These are phyloP conservation scores for Danio kyathit DNA, from an alignment of 2,797 vertebrate genomes.

Conservation along the genomic window DNA sequence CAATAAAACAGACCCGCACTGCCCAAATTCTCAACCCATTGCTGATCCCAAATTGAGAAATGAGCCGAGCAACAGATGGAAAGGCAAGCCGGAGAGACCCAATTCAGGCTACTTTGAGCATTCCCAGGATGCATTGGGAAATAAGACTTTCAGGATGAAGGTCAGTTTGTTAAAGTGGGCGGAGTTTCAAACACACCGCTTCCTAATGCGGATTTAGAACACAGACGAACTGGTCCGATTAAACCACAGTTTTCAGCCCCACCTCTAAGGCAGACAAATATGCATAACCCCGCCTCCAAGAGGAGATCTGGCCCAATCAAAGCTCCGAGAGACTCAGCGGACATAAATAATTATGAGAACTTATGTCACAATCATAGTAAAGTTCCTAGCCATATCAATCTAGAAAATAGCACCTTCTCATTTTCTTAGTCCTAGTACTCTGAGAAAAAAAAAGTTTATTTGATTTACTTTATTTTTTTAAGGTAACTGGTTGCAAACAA, in stretches of 20 bases:
- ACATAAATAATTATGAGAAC: constrained; percentile 61
- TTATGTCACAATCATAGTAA: too few relatives aligned
- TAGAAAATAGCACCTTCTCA: too few relatives aligned
- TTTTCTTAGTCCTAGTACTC: too few relatives aligned
- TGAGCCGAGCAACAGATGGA: constrained; percentile 85
- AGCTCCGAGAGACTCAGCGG: constrained; percentile 79
- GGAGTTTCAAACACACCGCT: constrained; percentile 75
- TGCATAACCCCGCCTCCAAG: constrained; percentile 85
- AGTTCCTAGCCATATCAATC: too few relatives aligned
- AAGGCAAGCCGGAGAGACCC: constrained; percentile 85
- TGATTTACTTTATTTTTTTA: too few relatives aligned
- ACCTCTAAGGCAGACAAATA: constrained; percentile 77
- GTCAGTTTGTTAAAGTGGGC: constrained; percentile 64
- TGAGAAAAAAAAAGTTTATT: too few relatives aligned
- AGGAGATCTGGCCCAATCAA: constrained; percentile 89
- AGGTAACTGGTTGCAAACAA: too few relatives aligned
- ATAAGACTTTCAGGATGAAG: constrained; percentile 75
- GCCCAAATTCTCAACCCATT: constrained; percentile 74
- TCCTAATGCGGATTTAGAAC: constrained; percentile 89
- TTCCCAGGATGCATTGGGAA: constrained; percentile 80
- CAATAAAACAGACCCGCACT: constrained; percentile 75
- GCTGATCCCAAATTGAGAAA: constrained; percentile 78
- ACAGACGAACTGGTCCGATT: constrained; percentile 91
- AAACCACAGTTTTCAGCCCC: constrained; percentile 80
- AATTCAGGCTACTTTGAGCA: constrained; percentile 84